A percentile compares a stretch with the other conserved stretches of the same genome.
phyloP scores from a whole-genome alignment of 2,888 invertebrate genomes.

The Platycheirus rosarum region DNA sequence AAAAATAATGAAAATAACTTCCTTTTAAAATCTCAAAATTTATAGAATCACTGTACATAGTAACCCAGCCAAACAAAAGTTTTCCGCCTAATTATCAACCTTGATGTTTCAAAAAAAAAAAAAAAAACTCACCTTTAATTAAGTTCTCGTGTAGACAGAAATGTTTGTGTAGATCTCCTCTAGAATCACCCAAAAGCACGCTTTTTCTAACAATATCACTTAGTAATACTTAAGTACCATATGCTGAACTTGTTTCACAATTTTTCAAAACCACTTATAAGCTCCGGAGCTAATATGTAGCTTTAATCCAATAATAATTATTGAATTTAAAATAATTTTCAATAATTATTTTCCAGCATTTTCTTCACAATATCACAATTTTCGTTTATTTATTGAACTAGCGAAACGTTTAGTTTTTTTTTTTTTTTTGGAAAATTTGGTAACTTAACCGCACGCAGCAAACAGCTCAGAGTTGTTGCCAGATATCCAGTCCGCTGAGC shows the following conservation, averaged over 20 bases:
- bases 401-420: too few relatives aligned
- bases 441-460: slow-evolving; percentile 41
- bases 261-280: neutral
- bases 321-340: neutral
- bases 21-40: too few relatives aligned
- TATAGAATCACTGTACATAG: neutral
- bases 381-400: slow-evolving; percentile 31
- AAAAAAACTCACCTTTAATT: slow-evolving; percentile 9
- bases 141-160: neutral
- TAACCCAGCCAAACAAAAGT: neutral
- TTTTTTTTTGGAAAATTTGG: neutral
- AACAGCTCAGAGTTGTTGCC: slow-evolving; percentile 30
- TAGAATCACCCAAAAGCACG: neutral
- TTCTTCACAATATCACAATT: slow-evolving; percentile 10
- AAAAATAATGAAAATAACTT: too few relatives aligned
- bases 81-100: neutral
- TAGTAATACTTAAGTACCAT: slow-evolving; percentile 3
- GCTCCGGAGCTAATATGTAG: neutral
- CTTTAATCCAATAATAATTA: neutral
- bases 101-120: neutral
- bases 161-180: neutral
- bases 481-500: slow-evolving; percentile 48
- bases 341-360: neutral
- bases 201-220: slow-evolving; percentile 13
- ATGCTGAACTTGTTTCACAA: slow-evolving; percentile 4